Conservation (phyloP, 2,113 vertebrate species). For the Cheilinus undulatus region DNA sequence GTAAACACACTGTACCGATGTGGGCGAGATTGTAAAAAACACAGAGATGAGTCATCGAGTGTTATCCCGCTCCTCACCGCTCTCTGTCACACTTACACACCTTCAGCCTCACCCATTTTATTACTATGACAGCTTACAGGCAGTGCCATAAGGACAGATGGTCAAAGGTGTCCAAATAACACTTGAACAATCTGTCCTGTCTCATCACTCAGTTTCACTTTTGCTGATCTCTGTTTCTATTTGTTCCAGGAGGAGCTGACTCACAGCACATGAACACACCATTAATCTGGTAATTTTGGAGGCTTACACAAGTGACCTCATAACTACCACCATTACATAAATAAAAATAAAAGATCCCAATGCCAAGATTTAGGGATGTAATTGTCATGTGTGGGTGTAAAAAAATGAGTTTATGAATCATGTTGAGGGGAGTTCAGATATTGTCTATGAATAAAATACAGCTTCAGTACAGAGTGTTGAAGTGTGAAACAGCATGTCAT, state of each 20-base stretch:
- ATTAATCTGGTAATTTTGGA: not conserved
- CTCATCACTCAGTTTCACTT: slow-evolving; percentile 39
- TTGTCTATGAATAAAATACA: not conserved
- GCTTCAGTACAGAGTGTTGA: not conserved
- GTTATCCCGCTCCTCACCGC: slow-evolving; percentile 39
- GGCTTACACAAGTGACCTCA: slow-evolving; percentile 7
- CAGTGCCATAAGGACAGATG: slow-evolving; percentile 56
- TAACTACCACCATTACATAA: slow-evolving; percentile 6
- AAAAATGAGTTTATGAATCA: slow-evolving; percentile 7
- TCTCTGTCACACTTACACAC: slow-evolving; percentile 35
- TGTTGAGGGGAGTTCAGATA: not conserved
- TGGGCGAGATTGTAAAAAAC: slow-evolving; percentile 22
- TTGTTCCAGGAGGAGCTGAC: not conserved
- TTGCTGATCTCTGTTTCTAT: slow-evolving; percentile 16
- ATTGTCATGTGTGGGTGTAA: slow-evolving; percentile 4
- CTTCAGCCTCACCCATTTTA: slow-evolving; percentile 54
- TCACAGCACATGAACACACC: slow-evolving; percentile 2
- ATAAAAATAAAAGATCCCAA: not conserved
- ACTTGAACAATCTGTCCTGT: slow-evolving; percentile 38
- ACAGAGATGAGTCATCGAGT: slow-evolving; percentile 55
- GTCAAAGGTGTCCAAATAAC: slow-evolving; percentile 62
- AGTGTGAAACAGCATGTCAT: not conserved
- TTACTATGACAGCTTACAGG: slow-evolving; percentile 54
- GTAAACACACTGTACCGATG: slow-evolving; percentile 59
- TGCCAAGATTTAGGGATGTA: not conserved